Conservation (phyloP, 1,140 invertebrate genomes). For the Ceratina australensis region DNA sequence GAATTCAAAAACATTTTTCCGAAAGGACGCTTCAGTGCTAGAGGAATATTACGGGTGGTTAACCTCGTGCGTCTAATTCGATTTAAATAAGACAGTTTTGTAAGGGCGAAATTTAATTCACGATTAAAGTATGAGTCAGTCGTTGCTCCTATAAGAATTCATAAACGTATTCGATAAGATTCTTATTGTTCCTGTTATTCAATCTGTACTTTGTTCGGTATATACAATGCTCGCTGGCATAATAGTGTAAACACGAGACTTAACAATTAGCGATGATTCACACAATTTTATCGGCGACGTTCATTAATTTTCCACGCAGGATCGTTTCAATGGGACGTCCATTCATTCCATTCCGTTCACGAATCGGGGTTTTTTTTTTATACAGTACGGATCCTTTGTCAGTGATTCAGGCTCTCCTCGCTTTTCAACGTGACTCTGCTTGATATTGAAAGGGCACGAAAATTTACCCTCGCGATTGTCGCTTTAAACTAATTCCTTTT, state of each 20-base stretch:
- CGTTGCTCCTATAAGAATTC: not conserved
- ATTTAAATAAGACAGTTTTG: no score
- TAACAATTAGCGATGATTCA: slow-evolving; percentile 50
- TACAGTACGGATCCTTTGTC: not conserved
- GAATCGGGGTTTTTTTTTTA: not conserved
- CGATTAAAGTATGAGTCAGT: no score
- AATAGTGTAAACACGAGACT: slow-evolving; percentile 32
- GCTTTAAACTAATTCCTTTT: not conserved
- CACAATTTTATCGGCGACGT: not conserved
- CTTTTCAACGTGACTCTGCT: not conserved
- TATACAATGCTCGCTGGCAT: not conserved
- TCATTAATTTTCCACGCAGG: slow-evolving; percentile 12
- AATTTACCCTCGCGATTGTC: no score
- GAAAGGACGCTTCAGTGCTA: slow-evolving; percentile 1
- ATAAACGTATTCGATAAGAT: not conserved
- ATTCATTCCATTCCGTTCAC: slow-evolving; percentile 6
- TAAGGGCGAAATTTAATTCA: no score
- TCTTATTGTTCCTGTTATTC: not conserved
- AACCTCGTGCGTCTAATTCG: not conserved
- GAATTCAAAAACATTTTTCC: not conserved
- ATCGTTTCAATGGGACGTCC: not conserved
- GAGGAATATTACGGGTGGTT: not conserved
- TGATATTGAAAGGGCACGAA: not conserved
- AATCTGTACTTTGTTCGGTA: not conserved
- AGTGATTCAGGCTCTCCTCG: not conserved